Evolutionary conservation across 2,113 vertebrate genomes (phyloP), one percentile per base, ranked within the genome.

Genomic region (Cryptomyrus ogoouensis): DNA sequence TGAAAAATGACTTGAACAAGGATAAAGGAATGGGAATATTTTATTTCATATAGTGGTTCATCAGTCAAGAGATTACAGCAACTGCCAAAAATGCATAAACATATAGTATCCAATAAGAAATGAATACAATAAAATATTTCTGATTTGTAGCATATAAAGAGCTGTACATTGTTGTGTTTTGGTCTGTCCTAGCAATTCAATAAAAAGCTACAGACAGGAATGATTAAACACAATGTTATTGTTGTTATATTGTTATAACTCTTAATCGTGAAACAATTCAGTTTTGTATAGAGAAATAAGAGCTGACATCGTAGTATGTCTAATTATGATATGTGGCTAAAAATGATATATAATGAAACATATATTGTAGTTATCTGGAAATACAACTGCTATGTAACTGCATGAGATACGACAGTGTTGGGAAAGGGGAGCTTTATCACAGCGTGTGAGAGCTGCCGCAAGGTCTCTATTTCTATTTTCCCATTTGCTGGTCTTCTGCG

Each of bases 11-110:
- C 13, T 77, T 35, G 3, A 77, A 35, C 10, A 77, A 35, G 13
- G 70, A 77, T 39, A 77, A 31, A 39, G 31, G 70, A 35, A 39
- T 50, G n/a, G 88, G 44, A 53, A 53, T 50, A 50, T 31, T 80
- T 89, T 80, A 89, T 89, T 89, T 52, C 24, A 47, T 88, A 74
- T n/a, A 88, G 44, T 52, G 86, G 49, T 87, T 70, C 39, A 52
- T 88, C 53, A 88, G 62, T 52, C 66, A 35, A 80, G 2, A n/a
- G 17, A 35, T 24, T 19, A 89, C 46, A 89, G 46, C n/a, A 24
- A 42, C 8, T 80, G 44, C n/a, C 66, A 77, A 66, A 77, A 89
- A 80, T 66, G n/a, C 35, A n/a, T 3, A 39, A 89, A 89, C 17
- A 77, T 52, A 35, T 24, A 89, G 6, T 80, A n/a, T 77, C 47